These are phyloP conservation scores for Yponomeuta evonymella DNA, from an alignment of 2,888 invertebrate genomes.

Conservation along the genomic window DNA sequence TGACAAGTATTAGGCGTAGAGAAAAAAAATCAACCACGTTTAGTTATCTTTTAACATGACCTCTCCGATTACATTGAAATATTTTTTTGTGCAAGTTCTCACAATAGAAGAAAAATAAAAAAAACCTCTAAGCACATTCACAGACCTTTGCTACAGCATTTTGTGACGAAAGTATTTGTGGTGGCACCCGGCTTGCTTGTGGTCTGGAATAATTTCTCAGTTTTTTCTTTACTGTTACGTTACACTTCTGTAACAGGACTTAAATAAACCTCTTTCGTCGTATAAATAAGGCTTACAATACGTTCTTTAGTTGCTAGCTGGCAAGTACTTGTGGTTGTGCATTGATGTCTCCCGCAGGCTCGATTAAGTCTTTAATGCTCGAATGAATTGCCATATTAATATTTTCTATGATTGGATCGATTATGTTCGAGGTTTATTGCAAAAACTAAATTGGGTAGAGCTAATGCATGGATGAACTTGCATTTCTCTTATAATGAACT, in stretches of 20 bases:
- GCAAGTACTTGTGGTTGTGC: background rate
- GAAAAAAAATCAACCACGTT: too few relatives aligned
- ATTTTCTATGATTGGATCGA: background rate
- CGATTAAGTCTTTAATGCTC: background rate
- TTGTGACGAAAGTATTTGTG: background rate
- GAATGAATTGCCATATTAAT: background rate
- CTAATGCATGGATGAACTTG: background rate
- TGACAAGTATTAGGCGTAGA: too few relatives aligned
- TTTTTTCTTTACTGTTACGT: conserved; percentile 7
- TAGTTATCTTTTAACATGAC: too few relatives aligned
- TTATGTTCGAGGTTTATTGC: background rate
- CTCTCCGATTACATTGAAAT: too few relatives aligned
- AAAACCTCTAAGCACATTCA: background rate
- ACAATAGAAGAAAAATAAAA: too few relatives aligned
- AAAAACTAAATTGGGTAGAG: background rate
- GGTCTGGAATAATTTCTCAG: conserved; percentile 10
- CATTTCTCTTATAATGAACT: background rate
- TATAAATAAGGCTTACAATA: background rate
- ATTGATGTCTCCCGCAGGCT: background rate
- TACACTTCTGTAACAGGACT: background rate
- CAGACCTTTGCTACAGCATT: background rate
- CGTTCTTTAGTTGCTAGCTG: background rate
- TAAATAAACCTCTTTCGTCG: background rate
- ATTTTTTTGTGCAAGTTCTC: too few relatives aligned
- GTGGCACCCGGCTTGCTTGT: conserved; percentile 10